A percentile compares a stretch with the other conserved stretches of the same genome.
Evolutionary conservation across 2,797 vertebrate genomes (phyloP).

Genomic region (Crocodylus rhombifer): DNA sequence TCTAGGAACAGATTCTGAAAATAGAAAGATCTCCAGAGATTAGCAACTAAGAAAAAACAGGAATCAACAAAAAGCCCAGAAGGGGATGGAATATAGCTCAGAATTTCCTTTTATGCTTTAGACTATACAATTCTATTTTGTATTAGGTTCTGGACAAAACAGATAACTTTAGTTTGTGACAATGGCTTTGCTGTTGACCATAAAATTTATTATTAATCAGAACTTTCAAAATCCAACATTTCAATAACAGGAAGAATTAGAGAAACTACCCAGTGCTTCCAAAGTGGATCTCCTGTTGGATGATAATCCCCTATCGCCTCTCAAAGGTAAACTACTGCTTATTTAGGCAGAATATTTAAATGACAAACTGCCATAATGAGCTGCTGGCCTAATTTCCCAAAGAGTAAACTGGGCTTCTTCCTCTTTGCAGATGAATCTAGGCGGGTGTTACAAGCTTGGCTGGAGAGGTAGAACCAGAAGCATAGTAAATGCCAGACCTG

Average conservation of each 20-base stretch:
- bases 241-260: background rate
- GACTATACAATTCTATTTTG: background rate
- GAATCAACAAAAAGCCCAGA: background rate
- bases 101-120: background rate
- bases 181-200: background rate
- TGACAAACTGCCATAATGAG: background rate
- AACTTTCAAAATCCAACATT: background rate
- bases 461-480: background rate
- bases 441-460: background rate
- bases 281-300: background rate
- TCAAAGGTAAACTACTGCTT: background rate
- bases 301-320: background rate
- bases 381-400: background rate
- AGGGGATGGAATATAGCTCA: background rate
- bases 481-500: background rate
- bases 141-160: background rate
- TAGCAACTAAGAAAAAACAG: too few relatives aligned
- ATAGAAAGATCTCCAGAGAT: background rate
- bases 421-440: background rate
- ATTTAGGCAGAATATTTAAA: background rate
- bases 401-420: background rate
- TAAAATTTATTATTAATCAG: background rate
- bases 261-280: background rate
- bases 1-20: background rate
- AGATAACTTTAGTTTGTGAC: background rate